Conservation (phyloP, 2,797 vertebrate genomes). For the Sus cebifrons region DNA sequence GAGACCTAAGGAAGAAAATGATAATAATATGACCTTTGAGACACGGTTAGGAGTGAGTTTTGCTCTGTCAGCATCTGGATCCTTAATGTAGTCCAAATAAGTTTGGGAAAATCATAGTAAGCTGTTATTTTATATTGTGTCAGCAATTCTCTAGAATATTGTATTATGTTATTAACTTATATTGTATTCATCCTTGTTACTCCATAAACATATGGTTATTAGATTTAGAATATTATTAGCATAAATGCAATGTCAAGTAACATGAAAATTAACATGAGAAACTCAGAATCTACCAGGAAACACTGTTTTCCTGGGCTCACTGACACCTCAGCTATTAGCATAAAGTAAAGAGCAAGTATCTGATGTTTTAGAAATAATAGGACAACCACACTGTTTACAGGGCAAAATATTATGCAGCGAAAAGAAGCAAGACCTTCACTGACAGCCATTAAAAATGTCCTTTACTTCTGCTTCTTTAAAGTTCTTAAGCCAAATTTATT, state of each 20-base stretch:
- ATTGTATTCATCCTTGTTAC: constrained; percentile 8
- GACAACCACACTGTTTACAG: background rate
- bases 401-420: background rate
- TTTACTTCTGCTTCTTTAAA: background rate
- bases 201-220: constrained; percentile 63
- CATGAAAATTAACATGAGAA: constrained; percentile 27
- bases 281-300: constrained; percentile 15
- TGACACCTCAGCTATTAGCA: constrained; percentile 46
- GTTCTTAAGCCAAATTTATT: background rate
- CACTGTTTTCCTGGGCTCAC: background rate
- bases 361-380: constrained; percentile 56
- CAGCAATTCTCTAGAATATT: constrained; percentile 63
- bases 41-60: background rate
- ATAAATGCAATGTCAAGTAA: constrained; percentile 76
- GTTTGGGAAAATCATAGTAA: background rate
- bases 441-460: background rate
- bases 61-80: constrained; percentile 38
- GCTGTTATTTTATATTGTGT: background rate
- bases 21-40: background rate
- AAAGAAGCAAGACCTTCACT: background rate
- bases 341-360: background rate
- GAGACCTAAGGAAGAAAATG: background rate
- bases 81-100: background rate
- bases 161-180: constrained; percentile 60
- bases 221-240: constrained; percentile 73